phyloP scores from a whole-genome alignment of 1,140 invertebrate species.

The Caerostris darwini region DNA sequence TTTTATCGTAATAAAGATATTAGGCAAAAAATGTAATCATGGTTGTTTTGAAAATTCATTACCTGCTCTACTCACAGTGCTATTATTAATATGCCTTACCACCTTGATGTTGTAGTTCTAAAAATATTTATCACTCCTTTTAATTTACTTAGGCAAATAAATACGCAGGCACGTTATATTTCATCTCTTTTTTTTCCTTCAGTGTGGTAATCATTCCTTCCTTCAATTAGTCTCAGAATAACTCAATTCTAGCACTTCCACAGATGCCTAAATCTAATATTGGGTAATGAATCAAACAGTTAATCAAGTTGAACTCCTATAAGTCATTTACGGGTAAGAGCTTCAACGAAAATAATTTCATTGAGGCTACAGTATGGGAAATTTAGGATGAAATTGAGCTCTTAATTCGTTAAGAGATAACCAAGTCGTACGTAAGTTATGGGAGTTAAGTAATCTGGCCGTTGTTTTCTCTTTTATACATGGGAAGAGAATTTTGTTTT shows the following conservation, averaged over 20 bases:
- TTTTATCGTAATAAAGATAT: too few relatives aligned
- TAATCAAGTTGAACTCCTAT: constrained; percentile 55
- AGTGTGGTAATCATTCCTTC: constrained; percentile 12
- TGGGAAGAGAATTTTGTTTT: not conserved
- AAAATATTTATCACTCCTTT: not conserved
- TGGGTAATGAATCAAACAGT: constrained; percentile 61
- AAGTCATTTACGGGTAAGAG: constrained; percentile 46
- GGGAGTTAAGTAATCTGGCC: constrained; percentile 12
- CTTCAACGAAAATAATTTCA: constrained; percentile 48
- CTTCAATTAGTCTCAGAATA: constrained; percentile 58
- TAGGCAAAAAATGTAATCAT: too few relatives aligned
- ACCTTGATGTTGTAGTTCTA: not conserved
- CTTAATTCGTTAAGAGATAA: constrained; percentile 49
- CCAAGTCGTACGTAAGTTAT: constrained; percentile 44
- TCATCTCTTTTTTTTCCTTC: not conserved
- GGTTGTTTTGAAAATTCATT: not conserved
- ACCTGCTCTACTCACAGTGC: not conserved
- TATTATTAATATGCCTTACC: not conserved
- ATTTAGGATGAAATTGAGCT: constrained; percentile 53
- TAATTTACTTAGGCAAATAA: not conserved
- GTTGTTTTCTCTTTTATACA: constrained; percentile 15
- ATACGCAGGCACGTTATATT: not conserved
- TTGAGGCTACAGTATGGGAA: constrained; percentile 37
- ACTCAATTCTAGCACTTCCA: constrained; percentile 52
- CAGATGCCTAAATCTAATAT: constrained; percentile 63